Base-by-base conservation (phyloP, 2,113 vertebrate genomes). In the Heterotilapia buettikoferi region DNA sequence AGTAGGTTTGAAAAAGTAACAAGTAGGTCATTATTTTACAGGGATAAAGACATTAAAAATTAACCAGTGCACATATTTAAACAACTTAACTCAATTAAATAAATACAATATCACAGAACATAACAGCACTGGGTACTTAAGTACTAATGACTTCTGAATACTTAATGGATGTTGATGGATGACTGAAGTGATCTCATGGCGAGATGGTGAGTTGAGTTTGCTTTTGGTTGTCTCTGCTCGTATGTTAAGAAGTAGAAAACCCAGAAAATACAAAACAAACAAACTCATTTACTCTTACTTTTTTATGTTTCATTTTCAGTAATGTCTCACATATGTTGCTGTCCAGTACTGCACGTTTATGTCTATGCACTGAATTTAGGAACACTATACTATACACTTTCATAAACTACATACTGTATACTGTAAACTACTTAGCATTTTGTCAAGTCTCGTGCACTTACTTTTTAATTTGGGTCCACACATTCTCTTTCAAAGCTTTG, bases 401-500 rank as follows among this genome's bases (percentile, higher is more conserved):
- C 3, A 68, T 21, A 68, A 68, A 40, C 63, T 68, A 40, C 63
- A 68, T 68, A 68, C 36, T 21, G 19, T 68, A 40, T 40, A 13
- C 10, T 63, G 0, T 63, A 36, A 63, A 63, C 43, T n/a, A 71
- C 16, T 82, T 52, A 56, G 43, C 86, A 24, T 31, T 50, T 89
- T 90, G 79, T 82, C 14, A 86, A 80, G 45, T 82, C 78, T 86
- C 12, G 13, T 31, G 53, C 61, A 43, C 24, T 71, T 57, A 19
- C 14, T 36, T 84, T 52, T 63, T 40, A 36, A 82, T 71, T 29
- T 1, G 10, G 61, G 40, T 80, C 45, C 21, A n/a, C 36, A 52
- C 88, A 88, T 83, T 14, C n/a, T 24, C 40, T 80, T 93, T 89
- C 87, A 90, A 93, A 90, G 88, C 71, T 26, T 50, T 85, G 76